Percentiles rank a stretch among this genome's conserved stretches.
Evolutionary conservation across 2,797 vertebrate species (phyloP).

Genomic region (Aeoliscus strigatus): DNA sequence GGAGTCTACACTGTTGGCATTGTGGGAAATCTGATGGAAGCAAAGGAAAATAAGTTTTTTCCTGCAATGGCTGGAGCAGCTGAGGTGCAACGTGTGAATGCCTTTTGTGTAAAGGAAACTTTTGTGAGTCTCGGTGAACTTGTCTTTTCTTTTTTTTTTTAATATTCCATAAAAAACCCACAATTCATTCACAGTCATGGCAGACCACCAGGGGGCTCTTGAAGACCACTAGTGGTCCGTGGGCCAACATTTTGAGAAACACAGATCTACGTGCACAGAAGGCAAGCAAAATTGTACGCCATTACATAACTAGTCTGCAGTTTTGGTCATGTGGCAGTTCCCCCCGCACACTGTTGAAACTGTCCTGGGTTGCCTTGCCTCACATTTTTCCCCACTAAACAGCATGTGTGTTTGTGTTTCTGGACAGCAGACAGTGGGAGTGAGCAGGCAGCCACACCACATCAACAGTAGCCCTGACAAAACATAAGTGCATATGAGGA

Average conservation of each 20-base stretch:
- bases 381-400: conserved; percentile 6
- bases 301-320: conserved; percentile 61
- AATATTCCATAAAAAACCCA: too few species aligned
- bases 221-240: too few species aligned
- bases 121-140: too few species aligned
- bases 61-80: not conserved
- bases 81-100: not conserved
- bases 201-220: too few species aligned
- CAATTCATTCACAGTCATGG: too few species aligned
- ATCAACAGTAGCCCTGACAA: conserved; percentile 25
- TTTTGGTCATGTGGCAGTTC: conserved; percentile 52
- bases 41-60: not conserved
- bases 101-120: not conserved
- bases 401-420: conserved; percentile 34
- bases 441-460: conserved; percentile 37
- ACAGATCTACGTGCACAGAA: conserved; percentile 35
- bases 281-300: conserved; percentile 49
- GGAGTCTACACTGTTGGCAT: not conserved
- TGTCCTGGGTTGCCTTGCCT: conserved; percentile 46
- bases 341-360: conserved; percentile 53
- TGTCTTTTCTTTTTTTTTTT: too few species aligned
- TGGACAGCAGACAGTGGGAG: conserved; percentile 24
- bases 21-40: not conserved
- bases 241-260: too few species aligned
- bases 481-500: not conserved